These are phyloP conservation scores for Donacobius atricapilla DNA, from an alignment of 2,113 vertebrate genomes.

Conservation along the genomic window DNA sequence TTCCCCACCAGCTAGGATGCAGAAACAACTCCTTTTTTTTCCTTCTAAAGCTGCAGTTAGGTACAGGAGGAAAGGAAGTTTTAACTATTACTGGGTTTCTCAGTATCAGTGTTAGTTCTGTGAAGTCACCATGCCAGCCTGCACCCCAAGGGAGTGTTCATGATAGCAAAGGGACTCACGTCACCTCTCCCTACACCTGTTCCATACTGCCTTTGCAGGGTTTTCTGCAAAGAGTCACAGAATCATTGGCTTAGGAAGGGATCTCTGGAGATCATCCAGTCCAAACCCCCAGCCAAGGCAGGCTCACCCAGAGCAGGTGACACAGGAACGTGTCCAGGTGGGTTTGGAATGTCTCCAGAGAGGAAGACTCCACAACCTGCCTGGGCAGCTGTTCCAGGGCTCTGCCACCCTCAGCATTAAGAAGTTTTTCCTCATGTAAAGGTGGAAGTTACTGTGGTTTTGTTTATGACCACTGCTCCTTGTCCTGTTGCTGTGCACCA, in stretches of 20 bases:
- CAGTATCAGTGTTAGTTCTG: neutral
- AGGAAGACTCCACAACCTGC: neutral
- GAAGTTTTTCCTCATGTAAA: neutral
- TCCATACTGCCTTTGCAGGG: neutral
- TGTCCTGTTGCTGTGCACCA: neutral
- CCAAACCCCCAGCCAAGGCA: neutral
- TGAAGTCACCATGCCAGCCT: neutral
- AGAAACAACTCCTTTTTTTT: neutral
- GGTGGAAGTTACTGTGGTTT: neutral
- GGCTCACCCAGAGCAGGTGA: neutral
- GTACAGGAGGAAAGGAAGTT: neutral
- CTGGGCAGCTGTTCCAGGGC: neutral
- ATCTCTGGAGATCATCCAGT: neutral
- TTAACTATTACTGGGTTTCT: neutral
- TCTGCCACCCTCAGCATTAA: neutral
- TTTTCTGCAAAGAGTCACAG: neutral
- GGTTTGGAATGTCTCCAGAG: neutral
- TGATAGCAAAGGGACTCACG: rapidly evolving
- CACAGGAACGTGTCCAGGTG: neutral
- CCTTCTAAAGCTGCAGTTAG: neutral
- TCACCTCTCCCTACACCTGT: neutral
- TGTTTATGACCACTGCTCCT: neutral
- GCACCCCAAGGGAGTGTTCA: neutral
- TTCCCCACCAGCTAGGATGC: neutral
- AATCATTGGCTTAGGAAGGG: neutral